Evolutionary conservation across 2,113 vertebrate species (phyloP), one percentile per base, ranked within the genome.

Genomic region (Pterocles orientalis): DNA sequence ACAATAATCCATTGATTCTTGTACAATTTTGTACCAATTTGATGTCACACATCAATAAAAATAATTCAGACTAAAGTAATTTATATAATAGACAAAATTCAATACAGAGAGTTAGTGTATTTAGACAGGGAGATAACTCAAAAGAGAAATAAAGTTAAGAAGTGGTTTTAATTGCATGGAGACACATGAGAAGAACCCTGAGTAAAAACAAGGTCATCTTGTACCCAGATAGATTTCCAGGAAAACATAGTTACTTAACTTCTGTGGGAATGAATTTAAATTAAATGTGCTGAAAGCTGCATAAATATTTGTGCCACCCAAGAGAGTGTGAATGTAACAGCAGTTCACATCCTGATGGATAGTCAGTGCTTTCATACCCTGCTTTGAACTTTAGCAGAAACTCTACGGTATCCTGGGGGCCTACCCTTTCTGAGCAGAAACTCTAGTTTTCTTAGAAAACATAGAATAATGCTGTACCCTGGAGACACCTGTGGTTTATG

Each of bases 331-430:
- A 94, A 62, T 94, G 51, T 86, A 91, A 71, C 39, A 50, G 76
- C 69, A 77, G 57, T 94, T 98, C 91, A 90, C 94, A 87, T 93
- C 91, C 70, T 95, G 61, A 78, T 94, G 83, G 93, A 93, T 72
- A 93, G 56, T 82, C 62, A 57, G 2, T 82, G 82, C 83, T 97
- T 97, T 97, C 82, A 82, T 90, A 88, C 20, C 56, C 84, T 68
- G 56, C 95, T 97, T 88, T 97, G 97, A 98, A 98, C 97, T 97
- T 95, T 41, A 94, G 73, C 69, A 95, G 90, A 88, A 94, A 91
- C 72, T 96, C 62, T 80, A 4, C 34, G 33, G 31, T 91, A 36
- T 95, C 88, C 88, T 96, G 66, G 51, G 88, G 94, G 73, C 57
- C 41, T 90, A 23, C 50, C 64, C 88, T 94, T 85, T 51, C 72